Evolutionary conservation across 2,888 invertebrate species (phyloP).

Genomic region (Oxycera nigricornis): DNA sequence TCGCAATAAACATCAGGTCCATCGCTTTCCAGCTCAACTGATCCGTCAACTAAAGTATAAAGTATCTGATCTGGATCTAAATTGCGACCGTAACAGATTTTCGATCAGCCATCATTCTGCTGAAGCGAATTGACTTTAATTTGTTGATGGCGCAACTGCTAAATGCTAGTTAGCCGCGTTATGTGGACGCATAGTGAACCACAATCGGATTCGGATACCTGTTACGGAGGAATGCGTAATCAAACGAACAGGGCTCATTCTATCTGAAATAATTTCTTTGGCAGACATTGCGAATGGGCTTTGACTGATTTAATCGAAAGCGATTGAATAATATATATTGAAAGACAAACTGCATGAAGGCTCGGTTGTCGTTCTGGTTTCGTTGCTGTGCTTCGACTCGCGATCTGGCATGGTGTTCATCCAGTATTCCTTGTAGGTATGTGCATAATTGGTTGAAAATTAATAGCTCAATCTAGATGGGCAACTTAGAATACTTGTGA

Average conservation of each 20-base stretch:
- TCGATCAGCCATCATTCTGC: conserved; percentile 23
- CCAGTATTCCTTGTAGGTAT: background rate
- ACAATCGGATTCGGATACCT: conserved; percentile 14
- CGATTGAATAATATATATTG: conserved; percentile 30
- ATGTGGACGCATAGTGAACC: background rate
- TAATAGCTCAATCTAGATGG: background rate
- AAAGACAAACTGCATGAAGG: background rate
- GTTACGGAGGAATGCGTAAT: conserved; percentile 1
- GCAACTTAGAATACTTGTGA: too few relatives aligned
- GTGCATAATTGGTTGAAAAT: background rate
- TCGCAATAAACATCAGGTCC: background rate
- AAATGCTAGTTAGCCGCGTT: background rate
- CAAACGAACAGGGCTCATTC: conserved; percentile 8
- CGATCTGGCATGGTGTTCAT: background rate
- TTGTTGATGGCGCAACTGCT: background rate
- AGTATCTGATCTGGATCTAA: conserved; percentile 25
- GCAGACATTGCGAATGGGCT: conserved; percentile 26
- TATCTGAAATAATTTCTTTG: conserved; percentile 35
- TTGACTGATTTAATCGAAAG: conserved; percentile 19
- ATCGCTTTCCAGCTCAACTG: conserved; percentile 24
- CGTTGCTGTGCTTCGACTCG: background rate
- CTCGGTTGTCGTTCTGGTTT: background rate
- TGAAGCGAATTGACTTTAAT: conserved; percentile 30
- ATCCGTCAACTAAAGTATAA: background rate
- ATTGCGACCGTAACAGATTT: conserved; percentile 30